Evolutionary conservation across 2,888 invertebrate genomes (phyloP), one percentile per base, ranked within the genome.

Genomic region (Tanytarsus gracilentus): DNA sequence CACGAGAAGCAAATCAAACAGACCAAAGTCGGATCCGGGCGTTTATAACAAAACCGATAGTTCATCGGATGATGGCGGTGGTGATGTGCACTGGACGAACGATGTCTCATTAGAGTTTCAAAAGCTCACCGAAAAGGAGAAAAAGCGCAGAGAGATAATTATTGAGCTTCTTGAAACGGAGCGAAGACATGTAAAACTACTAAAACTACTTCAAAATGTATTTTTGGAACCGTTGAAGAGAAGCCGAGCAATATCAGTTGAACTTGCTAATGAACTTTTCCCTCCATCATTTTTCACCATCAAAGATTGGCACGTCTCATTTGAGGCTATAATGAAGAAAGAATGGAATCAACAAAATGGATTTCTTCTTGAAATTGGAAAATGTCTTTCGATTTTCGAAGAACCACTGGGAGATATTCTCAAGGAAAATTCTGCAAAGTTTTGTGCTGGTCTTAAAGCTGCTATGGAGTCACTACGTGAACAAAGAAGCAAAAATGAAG

Each of bases 61-160:
- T 14, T 40, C 58, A 14, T 36, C 60, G 33, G 75, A 73, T 33
- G 71, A 71, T 62, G 66, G 61, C 63, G 70, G 70, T 67, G 70
- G 77, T 76, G 75, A 80, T 76, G 86, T 86, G 18, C 84, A 88
- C 69, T 86, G 92, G 84, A 86, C 87, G 67, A 82, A 83, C 64
- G 78, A 83, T 63, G 83, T 92, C 50, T 78, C 85, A 21, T 83
- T 84, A 65, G 89, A 92, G 55, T 77, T 90, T 60, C 77, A 81
- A 61, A 79, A 82, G 63, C 77, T 93, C 65, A 83, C 86, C 66
- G 84, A 87, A 64, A 82, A 84, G 66, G 92, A 92, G 71, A 88
- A 87, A 75, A 92, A 92, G 74, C 78, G 92, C 67, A 92, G 92
- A 74, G 93, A 94, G 76, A 88, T 93, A 68, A 87, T 94, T 64